Base-by-base conservation (phyloP, 30 jellyfish, hydroid and myxozoan species). In the Euphysa ruthae region DNA sequence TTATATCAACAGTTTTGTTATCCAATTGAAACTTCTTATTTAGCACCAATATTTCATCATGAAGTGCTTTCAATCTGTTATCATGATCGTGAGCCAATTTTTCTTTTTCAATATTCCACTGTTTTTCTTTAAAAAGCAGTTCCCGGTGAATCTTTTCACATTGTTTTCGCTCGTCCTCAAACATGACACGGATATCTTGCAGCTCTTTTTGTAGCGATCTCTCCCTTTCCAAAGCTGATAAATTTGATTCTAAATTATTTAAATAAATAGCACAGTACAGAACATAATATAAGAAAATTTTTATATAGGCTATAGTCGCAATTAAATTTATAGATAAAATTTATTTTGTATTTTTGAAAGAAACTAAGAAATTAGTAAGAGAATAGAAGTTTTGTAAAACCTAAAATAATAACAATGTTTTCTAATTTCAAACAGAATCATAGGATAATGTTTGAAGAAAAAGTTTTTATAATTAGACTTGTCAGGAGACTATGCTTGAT, bases 181-280 rank as follows among this genome's bases (percentile, higher is more conserved):
- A 64, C 21, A 58, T 62, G 8, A 70, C 62, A 4, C 94, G 77
- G 6, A 82, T 32, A 27, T 62, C 84, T 31, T 46, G 78, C 4
- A 82, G 75, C 46, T 82, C 84, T 19, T 29, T 74, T 69, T 72
- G 85, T 43, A 82, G 69, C 49, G 43, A 65, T 14, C 35, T 63
- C 34, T 82, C 94, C 22, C 94, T 79, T 38, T 63, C 57, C 20
- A 66, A 21, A 18, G 55, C 61, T 10, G 84, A 52, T 18, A 61
- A 61, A 8, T 19, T 18, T 56, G 32, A n/a, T 46, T 46, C 29
- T 3, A 29, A 56, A 56, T 16, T 16, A 52, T 15, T 10, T 8
- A 6, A 58, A 58, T 10, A 58, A 10, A 6, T 12, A 12, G 21
- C 10, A 58, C 10, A n/a, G n/a, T n/a, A n/a, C n/a, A n/a, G n/a